These are phyloP conservation scores for Ennomos quercinarius DNA, from an alignment of 2,888 invertebrate species.

Conservation along the genomic window DNA sequence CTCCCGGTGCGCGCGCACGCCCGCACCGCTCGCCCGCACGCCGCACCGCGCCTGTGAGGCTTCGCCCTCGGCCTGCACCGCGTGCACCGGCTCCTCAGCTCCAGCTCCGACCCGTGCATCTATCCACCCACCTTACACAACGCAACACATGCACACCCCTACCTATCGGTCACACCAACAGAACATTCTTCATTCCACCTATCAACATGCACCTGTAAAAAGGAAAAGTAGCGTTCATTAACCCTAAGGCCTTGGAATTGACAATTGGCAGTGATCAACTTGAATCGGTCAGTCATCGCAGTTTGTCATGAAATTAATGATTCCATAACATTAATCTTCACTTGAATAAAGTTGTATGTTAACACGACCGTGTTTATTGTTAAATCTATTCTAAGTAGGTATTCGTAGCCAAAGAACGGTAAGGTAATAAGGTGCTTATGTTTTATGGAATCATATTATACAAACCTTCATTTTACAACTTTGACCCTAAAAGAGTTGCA, in stretches of 20 bases:
- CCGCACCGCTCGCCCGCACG: constrained; percentile 62
- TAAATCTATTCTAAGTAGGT: too few relatives aligned
- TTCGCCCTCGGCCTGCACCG: constrained; percentile 28
- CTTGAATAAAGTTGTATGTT: neutral
- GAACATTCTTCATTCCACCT: constrained; percentile 2
- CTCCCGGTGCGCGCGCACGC: constrained; percentile 67
- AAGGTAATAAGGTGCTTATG: too few relatives aligned
- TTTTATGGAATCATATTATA: too few relatives aligned
- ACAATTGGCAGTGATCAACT: neutral
- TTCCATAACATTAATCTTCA: neutral
- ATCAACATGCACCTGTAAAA: constrained; percentile 20
- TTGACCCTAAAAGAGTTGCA: constrained; percentile 2
- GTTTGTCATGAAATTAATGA: constrained; percentile 4
- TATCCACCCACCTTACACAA: constrained; percentile 55
- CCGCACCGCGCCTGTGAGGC: constrained; percentile 15
- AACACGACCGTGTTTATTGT: too few relatives aligned
- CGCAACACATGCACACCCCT: constrained; percentile 59
- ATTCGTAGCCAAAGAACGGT: too few relatives aligned
- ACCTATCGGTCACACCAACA: constrained; percentile 13
- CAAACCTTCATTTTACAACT: neutral
- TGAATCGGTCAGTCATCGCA: neutral
- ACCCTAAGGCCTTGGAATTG: constrained; percentile 3
- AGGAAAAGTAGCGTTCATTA: constrained; percentile 3
- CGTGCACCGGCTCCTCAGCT: constrained; percentile 29
- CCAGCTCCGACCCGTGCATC: constrained; percentile 19